Conservation (phyloP, 2,113 vertebrate genomes). For the Heptranchias perlo region DNA sequence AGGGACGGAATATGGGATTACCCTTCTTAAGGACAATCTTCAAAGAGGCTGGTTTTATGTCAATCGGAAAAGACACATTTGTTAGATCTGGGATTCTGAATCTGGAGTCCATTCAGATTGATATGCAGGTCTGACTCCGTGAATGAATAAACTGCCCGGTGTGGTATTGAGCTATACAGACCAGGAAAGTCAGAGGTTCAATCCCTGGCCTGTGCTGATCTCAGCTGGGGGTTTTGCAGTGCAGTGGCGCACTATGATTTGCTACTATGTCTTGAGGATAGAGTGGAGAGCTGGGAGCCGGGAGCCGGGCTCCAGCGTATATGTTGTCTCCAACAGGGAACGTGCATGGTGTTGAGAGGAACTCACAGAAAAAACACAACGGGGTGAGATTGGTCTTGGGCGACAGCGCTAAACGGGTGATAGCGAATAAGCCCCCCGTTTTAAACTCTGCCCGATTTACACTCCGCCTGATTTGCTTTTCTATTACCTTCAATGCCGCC, state of each 20-base stretch:
- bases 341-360: background rate
- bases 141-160: background rate
- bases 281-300: background rate
- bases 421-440: too few species aligned
- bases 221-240: background rate
- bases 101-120: background rate
- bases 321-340: background rate
- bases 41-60: background rate
- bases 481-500: background rate
- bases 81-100: background rate
- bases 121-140: background rate
- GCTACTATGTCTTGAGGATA: too few species aligned
- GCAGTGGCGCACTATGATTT: background rate
- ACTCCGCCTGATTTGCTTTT: background rate
- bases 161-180: background rate
- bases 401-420: too few species aligned
- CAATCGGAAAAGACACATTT: background rate
- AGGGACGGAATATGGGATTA: background rate
- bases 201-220: background rate
- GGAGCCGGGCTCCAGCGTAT: background rate
- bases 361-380: background rate
- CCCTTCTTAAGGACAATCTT: background rate
- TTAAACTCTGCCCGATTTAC: too few species aligned
- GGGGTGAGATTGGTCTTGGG: background rate
- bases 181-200: background rate